Percentiles rank a stretch among this genome's conserved stretches.
phyloP scores from a whole-genome alignment of 2,888 invertebrate species.

The Liposcelis brunnea region DNA sequence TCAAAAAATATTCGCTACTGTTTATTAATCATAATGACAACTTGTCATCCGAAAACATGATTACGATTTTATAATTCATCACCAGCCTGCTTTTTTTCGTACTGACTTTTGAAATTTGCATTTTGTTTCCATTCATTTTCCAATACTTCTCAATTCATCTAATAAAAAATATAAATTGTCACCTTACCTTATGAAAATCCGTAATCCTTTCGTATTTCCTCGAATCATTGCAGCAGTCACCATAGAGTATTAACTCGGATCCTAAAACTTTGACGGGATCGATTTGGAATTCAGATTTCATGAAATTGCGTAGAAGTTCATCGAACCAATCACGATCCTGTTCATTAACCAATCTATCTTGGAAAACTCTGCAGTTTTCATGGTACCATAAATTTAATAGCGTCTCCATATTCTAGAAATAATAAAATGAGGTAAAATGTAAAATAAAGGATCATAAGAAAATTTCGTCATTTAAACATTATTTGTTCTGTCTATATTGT shows the following conservation, averaged over 20 bases:
- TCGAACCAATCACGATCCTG: slow-evolving; percentile 59
- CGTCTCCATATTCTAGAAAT: slow-evolving; percentile 33
- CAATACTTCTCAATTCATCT: too few relatives aligned
- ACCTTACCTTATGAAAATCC: slow-evolving; percentile 37
- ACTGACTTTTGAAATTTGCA: too few relatives aligned
- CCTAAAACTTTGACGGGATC: slow-evolving; percentile 33
- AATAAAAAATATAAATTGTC: neutral
- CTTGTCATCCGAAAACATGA: too few relatives aligned
- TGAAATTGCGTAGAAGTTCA: slow-evolving; percentile 36
- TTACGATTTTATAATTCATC: too few relatives aligned
- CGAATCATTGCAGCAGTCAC: slow-evolving; percentile 30
- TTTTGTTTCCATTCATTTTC: too few relatives aligned
- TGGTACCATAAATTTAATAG: slow-evolving; percentile 74
- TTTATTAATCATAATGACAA: too few relatives aligned
- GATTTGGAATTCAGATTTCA: slow-evolving; percentile 36
- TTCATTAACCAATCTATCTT: slow-evolving; percentile 66
- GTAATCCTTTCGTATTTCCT: slow-evolving; percentile 44
- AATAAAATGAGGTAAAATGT: slow-evolving; percentile 7
- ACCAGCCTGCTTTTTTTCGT: too few relatives aligned
- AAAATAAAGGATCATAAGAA: too few relatives aligned
- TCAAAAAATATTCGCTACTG: too few relatives aligned
- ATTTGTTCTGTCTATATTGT: too few relatives aligned
- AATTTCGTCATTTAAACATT: neutral
- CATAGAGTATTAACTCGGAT: slow-evolving; percentile 40
- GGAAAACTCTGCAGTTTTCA: slow-evolving; percentile 72